Evolutionary conservation across 1,140 invertebrate genomes (phyloP), one percentile per base, ranked within the genome.

Genomic region (Brachionus rotundiformis): DNA sequence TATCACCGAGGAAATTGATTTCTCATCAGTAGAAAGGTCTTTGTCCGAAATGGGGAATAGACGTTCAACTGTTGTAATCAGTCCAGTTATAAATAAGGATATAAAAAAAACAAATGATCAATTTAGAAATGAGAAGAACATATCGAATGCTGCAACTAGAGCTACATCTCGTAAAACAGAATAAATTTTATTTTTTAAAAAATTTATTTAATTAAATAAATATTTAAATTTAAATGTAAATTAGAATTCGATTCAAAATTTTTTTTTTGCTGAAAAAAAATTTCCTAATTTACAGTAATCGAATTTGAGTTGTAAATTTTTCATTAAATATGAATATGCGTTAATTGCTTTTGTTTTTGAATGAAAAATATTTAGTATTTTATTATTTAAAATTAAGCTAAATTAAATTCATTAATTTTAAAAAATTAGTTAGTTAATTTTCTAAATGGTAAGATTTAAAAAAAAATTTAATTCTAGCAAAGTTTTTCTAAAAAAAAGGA

Each of bases 1-100:
- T 11, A 47, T 73, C 3, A 73, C 68, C 3, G 68, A 73, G 44
- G 68, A 73, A 25, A 73, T 73, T 44, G 68, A 73, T 25, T 73
- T 73, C 44, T 13, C 68, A 25, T n/a, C 33, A 2, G 23, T 44
- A 25, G 68, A 73, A 73, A 19, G 39, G 3, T 73, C 68, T 2
- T 44, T 27, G 23, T 73, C 39, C 2, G 68, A 73, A 44, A 44
- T 73, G 16, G 19, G 8, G 8, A 44, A 41, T 4, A 23, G 19
- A 44, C 36, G 41, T 25, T 11, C n/a, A 3, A 44, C 39, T 19
- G 33, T 16, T 68, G 31, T 68, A 19, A 36, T 36, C 11, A 73
- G 68, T 27, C 68, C 68, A 25, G 68, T 73, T 8, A 23, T 44
- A 10, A 25, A 44, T 31, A 73, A 44, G 36, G 68, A 73, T 44